Evolutionary conservation across 2,888 invertebrate genomes (phyloP), one percentile per base, ranked within the genome.

Genomic region (Drosophila percnosoma): DNA sequence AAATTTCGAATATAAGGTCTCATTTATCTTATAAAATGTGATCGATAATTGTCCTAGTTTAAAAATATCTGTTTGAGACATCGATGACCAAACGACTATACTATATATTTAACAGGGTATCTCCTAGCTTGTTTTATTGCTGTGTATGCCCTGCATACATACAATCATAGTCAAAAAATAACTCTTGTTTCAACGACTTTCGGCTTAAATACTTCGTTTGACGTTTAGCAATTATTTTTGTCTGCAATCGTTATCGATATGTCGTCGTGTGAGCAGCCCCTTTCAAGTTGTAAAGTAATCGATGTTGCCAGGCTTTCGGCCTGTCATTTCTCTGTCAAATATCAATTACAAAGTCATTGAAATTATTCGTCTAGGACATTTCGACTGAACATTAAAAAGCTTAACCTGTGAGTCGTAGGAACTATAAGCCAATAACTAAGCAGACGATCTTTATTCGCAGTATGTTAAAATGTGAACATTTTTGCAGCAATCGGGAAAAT

Each of bases 191-290:
- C 2, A 11, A 5, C 11, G 5, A 13, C 7, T 11, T 36, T 4
- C 42, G 42, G 4, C 7, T 42, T 11, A 42, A 42, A 38, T 21
- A 21, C 13, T 21, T 21, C 13, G 21, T 21, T 13, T 13, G 6
- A 45, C 7, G 13, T 13, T 21, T 45, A 13, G 45, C 3, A 21
- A 45, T 24, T 15, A 15, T 11, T 21, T 21, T 45, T 7, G 1
- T 13, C 45, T 21, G 45, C 15, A 13, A 52, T 52, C 34, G 21
- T 21, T 63, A 66, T 63, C 65, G 65, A 52, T 29, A 63, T 13
- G 2, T 34, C 8, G 21, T 11, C 21, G 36, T 31, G 52, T 27
- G 21, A 31, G 15, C 10, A 15, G 5, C n/a, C 3, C 6, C 5
- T 8, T 59, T 36, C 5, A 5, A 15, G 15, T 40, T 34, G 6